phyloP scores from a whole-genome alignment of 2,113 vertebrate species.

The Myotis yumanensis region DNA sequence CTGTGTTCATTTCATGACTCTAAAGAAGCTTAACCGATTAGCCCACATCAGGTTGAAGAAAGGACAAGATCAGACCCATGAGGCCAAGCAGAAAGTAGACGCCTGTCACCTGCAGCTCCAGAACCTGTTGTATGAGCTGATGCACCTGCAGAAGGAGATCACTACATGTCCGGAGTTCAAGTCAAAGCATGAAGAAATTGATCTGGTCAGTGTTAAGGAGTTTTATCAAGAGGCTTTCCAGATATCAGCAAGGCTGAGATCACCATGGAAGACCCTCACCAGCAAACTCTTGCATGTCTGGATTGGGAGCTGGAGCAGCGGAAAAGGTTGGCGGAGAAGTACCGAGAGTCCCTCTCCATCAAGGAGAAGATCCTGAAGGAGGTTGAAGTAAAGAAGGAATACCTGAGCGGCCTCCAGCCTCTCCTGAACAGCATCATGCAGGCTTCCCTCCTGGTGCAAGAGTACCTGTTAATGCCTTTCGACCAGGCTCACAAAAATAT shows the following conservation, averaged over 20 bases:
- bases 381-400: constrained; percentile 98
- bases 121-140: constrained; percentile 97
- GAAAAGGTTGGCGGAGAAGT: constrained; percentile 97
- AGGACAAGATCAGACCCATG: constrained; percentile 96
- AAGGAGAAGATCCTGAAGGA: constrained; percentile 98
- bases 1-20: constrained; percentile 96
- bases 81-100: constrained; percentile 97
- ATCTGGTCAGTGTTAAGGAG: constrained; percentile 93
- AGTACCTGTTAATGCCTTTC: constrained; percentile 96
- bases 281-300: constrained; percentile 95
- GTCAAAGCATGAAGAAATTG: constrained; percentile 98
- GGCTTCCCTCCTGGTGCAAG: constrained; percentile 97
- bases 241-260: constrained; percentile 92
- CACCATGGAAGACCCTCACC: constrained; percentile 93
- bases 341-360: constrained; percentile 91
- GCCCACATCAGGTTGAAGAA: constrained; percentile 98
- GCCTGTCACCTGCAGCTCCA: constrained; percentile 98
- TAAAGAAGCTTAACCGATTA: constrained; percentile 98
- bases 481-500: constrained; percentile 95
- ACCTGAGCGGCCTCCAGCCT: constrained; percentile 96
- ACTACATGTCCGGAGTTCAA: constrained; percentile 99
- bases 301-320: constrained; percentile 99
- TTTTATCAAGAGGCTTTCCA: constrained; percentile 93
- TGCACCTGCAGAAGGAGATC: constrained; percentile 99
- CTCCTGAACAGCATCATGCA: constrained; percentile 94